Percentiles rank a stretch among this genome's conserved stretches.
Conservation (phyloP, 2,797 vertebrate genomes). For the Hemibagrus guttatus region DNA sequence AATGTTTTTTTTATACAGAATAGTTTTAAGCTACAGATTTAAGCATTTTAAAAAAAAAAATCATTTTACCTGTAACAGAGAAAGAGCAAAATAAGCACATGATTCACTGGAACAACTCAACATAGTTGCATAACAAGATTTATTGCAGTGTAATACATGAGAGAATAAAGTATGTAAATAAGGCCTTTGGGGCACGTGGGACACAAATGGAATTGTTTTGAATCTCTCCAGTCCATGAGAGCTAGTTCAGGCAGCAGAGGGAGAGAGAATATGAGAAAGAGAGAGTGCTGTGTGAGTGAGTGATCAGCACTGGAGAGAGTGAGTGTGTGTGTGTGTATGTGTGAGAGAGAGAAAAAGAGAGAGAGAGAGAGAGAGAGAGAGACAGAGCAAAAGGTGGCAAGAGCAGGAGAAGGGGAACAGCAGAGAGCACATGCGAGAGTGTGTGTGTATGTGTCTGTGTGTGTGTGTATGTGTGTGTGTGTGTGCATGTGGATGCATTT, state of each 20-base stretch:
- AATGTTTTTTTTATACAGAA: conserved; percentile 1
- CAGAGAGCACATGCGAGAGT: conserved; percentile 49
- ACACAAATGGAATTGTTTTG: conserved; percentile 92
- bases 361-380: conserved; percentile 63
- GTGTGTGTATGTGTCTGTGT: conserved; percentile 56
- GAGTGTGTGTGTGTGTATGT: conserved; percentile 65
- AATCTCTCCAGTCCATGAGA: conserved; percentile 93
- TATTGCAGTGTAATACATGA: background rate
- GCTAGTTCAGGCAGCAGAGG: conserved; percentile 89
- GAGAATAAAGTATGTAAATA: conserved; percentile 64
- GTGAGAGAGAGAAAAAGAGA: conserved; percentile 70
- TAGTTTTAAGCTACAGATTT: background rate
- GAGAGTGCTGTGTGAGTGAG: conserved; percentile 66
- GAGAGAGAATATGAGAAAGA: conserved; percentile 63
- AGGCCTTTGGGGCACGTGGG: conserved; percentile 81
- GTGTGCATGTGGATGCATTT: conserved; percentile 65
- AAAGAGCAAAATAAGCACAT: background rate
- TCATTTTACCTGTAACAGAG: background rate
- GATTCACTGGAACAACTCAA: background rate
- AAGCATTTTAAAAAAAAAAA: background rate
- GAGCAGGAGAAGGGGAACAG: conserved; percentile 69
- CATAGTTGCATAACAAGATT: background rate
- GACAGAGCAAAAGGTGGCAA: conserved; percentile 72
- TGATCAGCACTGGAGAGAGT: conserved; percentile 44
- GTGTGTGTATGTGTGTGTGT: conserved; percentile 66